Evolutionary conservation across 1,140 invertebrate species (phyloP).

Genomic region (Dermatophagoides farinae): DNA sequence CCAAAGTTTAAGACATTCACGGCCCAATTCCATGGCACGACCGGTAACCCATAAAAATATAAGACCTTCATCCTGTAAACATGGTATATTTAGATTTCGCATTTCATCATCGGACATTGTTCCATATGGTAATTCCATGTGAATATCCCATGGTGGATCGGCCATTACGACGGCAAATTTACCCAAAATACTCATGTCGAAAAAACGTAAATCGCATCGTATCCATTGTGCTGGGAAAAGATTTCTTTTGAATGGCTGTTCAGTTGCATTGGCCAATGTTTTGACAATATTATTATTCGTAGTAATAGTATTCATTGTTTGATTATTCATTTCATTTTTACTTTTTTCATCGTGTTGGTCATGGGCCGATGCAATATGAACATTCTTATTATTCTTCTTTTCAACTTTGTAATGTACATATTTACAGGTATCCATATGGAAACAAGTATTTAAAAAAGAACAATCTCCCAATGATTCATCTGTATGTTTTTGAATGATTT

Average conservation of each 20-base stretch:
- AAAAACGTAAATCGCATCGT: conserved; percentile 78
- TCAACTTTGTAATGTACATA: conserved; percentile 89
- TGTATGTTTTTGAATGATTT: conserved; percentile 89
- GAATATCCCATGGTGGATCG: conserved; percentile 94
- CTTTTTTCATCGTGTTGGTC: background rate
- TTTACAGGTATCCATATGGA: conserved; percentile 97
- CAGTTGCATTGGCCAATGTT: background rate
- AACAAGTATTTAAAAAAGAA: conserved; percentile 93
- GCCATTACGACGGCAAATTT: conserved; percentile 86
- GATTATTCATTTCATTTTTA: background rate
- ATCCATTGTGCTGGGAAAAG: conserved; percentile 49
- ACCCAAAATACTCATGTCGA: conserved; percentile 75
- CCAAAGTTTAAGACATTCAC: conserved; percentile 76
- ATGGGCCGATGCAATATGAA: background rate
- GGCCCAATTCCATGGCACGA: conserved; percentile 85
- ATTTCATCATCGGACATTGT: conserved; percentile 98
- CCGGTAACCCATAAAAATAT: conserved; percentile 97
- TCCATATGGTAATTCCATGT: conserved; percentile 96
- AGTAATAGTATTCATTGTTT: background rate
- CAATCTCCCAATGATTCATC: conserved; percentile 89
- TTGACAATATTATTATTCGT: background rate
- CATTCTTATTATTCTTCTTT: conserved; percentile 11
- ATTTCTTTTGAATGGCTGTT: conserved; percentile 12
- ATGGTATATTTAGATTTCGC: conserved; percentile 71
- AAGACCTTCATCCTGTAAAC: conserved; percentile 80